Base-by-base conservation (phyloP, 2,888 invertebrate species). In the Ectemnius continuus region DNA sequence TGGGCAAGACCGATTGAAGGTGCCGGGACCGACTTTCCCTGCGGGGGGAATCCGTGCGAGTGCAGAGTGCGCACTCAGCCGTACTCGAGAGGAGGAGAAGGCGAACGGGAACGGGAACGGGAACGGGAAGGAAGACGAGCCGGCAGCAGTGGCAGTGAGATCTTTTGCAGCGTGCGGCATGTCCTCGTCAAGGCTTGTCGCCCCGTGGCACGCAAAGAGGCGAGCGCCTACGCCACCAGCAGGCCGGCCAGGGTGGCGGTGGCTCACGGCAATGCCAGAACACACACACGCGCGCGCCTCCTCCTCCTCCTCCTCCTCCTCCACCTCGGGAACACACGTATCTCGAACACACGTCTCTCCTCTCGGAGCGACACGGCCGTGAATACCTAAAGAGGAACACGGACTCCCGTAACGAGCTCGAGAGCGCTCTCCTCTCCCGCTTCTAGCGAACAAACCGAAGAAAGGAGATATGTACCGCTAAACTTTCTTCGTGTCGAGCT, bases 351-450 rank as follows among this genome's bases (percentile, higher is more conserved):
- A 16, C 52, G 52, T 52, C 52, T 16, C 4, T 52, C 16, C 16
- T 16, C 52, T 52, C 52, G 52, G 14, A 5, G 52, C 52, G 52
- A 14, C 52, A n/a, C 16, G 52, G 5, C n/a, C 52, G 52, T 52
- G 70, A 67, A 74, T 67, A 28, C 65, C 70, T 64, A 77, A 76
- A 69, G 56, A 52, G 80, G 80, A 72, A 52, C 36, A 63, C 52
- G 62, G 36, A 20, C 69, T 14, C 46, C 16, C 46, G 60, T 78
- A 79, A 79, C 76, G 70, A 79, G 70, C 16, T 14, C n/a, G 14
- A 52, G 47, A 36, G 20, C 6, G 18, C 67, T n/a, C 28, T 52
- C 16, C 8, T 23, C 56, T 62, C 45, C 16, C 46, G 61, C 63
- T 6, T 11, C 8, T 36, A n/a, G 14, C 36, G 45, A 56, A 57